These are phyloP conservation scores for Atrichornis clamosus DNA, from an alignment of 2,113 vertebrate species.

Conservation along the genomic window DNA sequence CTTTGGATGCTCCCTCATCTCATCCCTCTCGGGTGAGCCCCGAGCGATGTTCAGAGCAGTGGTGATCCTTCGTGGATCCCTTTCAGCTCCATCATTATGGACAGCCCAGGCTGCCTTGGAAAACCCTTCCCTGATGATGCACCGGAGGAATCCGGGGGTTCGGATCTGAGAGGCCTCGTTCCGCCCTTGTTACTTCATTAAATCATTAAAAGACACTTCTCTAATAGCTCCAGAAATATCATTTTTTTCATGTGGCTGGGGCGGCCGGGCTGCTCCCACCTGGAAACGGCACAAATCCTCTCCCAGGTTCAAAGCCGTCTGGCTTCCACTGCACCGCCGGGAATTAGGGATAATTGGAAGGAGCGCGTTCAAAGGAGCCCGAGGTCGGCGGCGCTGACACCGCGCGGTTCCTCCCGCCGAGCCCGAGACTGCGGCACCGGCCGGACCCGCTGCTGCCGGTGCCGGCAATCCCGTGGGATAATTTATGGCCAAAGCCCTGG, in stretches of 20 bases:
- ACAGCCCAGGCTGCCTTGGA: neutral
- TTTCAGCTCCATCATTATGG: neutral
- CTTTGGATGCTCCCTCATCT: rapidly evolving
- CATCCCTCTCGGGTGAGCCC: neutral
- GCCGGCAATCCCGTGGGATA: rapidly evolving
- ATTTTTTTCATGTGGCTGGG: slow-evolving; percentile 8
- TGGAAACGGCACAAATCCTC: neutral
- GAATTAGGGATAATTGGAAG: neutral
- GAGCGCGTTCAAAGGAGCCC: neutral
- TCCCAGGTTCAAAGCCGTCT: neutral
- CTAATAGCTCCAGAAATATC: neutral
- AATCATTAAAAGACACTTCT: slow-evolving; percentile 29
- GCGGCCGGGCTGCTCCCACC: neutral
- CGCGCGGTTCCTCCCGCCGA: neutral
- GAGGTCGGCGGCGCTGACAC: neutral
- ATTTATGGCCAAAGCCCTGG: rapidly evolving
- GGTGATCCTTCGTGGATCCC: neutral
- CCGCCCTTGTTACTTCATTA: slow-evolving; percentile 1
- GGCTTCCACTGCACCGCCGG: neutral
- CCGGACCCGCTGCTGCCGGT: neutral
- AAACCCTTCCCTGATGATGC: slow-evolving; percentile 38
- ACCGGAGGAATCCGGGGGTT: slow-evolving; percentile 32
- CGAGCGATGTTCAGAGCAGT: neutral
- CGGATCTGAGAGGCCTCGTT: neutral
- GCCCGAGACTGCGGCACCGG: neutral